A percentile compares a stretch with the other conserved stretches of the same genome.
Conservation (phyloP, 2,888 invertebrate genomes). For the Agonopterix heracliana region DNA sequence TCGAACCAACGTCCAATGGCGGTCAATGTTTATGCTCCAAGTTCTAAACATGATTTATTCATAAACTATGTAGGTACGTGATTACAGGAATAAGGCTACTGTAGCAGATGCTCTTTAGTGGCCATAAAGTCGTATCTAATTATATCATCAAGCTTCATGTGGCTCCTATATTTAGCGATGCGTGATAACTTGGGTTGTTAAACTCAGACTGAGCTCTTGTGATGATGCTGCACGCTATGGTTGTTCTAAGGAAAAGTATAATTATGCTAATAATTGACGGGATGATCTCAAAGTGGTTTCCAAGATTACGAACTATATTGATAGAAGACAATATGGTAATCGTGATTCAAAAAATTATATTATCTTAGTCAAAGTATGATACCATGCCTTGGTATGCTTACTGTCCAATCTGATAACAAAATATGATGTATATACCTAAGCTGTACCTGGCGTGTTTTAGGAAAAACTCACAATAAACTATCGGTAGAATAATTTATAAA, state of each 20-base stretch:
- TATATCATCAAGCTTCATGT: conserved; percentile 41
- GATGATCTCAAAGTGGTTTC: no score
- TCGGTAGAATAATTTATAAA: no score
- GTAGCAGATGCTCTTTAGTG: conserved; percentile 20
- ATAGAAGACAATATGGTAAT: no score
- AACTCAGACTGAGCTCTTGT: conserved; percentile 14
- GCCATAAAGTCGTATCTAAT: conserved; percentile 38
- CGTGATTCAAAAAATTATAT: no score
- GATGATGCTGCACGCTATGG: conserved; percentile 7
- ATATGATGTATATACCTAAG: no score
- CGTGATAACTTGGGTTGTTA: conserved; percentile 42
- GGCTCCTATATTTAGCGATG: conserved; percentile 50
- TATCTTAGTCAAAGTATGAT: no score
- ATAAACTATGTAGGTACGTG: conserved; percentile 1
- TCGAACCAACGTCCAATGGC: conserved; percentile 7
- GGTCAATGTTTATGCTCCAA: conserved; percentile 18
- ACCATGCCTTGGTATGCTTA: no score
- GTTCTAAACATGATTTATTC: conserved; percentile 12
- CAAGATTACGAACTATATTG: no score
- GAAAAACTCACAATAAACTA: no score
- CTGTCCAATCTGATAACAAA: no score
- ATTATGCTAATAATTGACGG: no score
- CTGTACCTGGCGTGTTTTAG: no score
- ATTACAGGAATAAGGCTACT: conserved; percentile 9
- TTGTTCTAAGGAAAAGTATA: not conserved